phyloP scores from a whole-genome alignment of 2,888 invertebrate species.

The Melinaea menophilus region DNA sequence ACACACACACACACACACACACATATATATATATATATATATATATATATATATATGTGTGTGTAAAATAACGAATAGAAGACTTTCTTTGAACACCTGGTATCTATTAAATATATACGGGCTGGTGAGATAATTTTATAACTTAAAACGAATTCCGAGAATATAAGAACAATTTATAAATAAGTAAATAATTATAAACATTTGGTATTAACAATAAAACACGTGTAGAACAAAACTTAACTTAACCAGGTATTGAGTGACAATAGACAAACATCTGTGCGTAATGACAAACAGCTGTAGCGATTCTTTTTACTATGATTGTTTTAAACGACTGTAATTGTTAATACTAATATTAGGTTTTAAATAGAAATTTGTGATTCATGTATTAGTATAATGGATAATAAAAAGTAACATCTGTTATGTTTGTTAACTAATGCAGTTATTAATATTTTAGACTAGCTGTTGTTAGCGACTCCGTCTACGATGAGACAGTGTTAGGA shows the following conservation, averaged over 20 bases:
- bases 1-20: neutral
- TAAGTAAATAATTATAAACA: neutral
- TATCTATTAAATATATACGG: conserved; percentile 29
- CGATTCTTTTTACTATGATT: neutral
- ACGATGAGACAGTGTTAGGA: no score
- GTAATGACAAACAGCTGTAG: conserved; percentile 2
- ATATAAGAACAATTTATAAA: no score
- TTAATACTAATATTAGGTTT: conserved; percentile 1
- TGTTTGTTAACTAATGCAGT: no score
- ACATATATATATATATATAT: no score
- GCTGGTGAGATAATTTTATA: neutral
- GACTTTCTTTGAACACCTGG: conserved; percentile 31
- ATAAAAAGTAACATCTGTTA: no score
- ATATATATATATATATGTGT: neutral
- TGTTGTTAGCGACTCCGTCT: no score
- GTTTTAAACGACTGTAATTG: neutral
- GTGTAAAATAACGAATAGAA: conserved; percentile 29
- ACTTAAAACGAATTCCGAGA: no score
- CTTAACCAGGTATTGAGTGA: neutral
- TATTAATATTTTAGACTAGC: no score
- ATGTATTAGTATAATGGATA: neutral
- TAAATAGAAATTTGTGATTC: conserved; percentile 1
- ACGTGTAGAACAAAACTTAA: neutral
- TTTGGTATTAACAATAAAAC: neutral
- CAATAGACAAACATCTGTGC: conserved; percentile 1